Conservation (phyloP, 2,888 invertebrate genomes). For the Amphiduros pacificus region DNA sequence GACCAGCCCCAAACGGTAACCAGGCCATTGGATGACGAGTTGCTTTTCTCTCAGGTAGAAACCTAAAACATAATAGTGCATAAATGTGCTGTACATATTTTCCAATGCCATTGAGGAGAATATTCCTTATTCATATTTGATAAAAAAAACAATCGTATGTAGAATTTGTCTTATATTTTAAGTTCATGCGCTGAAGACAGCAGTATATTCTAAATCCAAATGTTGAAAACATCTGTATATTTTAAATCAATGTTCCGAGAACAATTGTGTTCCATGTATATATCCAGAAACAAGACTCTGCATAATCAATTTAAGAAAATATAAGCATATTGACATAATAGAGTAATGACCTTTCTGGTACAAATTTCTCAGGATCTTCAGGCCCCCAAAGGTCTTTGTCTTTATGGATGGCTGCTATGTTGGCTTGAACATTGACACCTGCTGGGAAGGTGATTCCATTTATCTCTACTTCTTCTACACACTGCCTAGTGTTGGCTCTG, state of each 20-base stretch:
- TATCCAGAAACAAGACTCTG: too few relatives aligned
- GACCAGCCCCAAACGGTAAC: constrained; percentile 54
- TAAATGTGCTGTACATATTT: too few relatives aligned
- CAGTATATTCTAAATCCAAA: constrained; percentile 1
- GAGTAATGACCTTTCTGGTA: constrained; percentile 51
- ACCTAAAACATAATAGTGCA: constrained; percentile 34
- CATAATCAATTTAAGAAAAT: too few relatives aligned
- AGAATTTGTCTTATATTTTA: too few relatives aligned
- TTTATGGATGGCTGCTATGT: constrained; percentile 50
- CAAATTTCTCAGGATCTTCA: constrained; percentile 40
- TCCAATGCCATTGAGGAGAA: too few relatives aligned
- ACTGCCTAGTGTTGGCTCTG: constrained; percentile 47
- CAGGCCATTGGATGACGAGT: constrained; percentile 45
- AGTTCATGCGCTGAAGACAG: too few relatives aligned
- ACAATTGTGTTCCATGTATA: too few relatives aligned
- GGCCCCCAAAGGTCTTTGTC: constrained; percentile 43
- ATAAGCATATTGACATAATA: too few relatives aligned
- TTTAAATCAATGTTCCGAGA: too few relatives aligned
- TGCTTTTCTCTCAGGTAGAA: constrained; percentile 36
- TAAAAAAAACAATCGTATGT: too few relatives aligned
- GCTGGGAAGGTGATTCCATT: constrained; percentile 39
- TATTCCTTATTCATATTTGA: too few relatives aligned
- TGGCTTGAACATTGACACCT: constrained; percentile 47
- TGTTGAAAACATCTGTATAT: too few relatives aligned
- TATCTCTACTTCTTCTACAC: constrained; percentile 38